Conservation (phyloP, 2,888 invertebrate genomes). For the Eledona agricola region DNA sequence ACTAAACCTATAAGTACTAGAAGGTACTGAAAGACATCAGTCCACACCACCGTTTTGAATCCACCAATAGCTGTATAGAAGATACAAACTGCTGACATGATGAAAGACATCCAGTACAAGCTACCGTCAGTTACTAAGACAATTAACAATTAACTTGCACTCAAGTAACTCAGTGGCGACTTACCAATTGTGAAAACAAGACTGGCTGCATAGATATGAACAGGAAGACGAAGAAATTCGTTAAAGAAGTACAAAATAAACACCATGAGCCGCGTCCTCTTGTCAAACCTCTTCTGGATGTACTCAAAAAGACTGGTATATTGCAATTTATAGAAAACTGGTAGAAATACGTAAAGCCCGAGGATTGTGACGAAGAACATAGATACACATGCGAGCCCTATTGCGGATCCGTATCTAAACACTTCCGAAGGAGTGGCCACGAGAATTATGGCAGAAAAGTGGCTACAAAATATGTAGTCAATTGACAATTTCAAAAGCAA, state of each 20-base stretch:
- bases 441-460: conserved; percentile 75
- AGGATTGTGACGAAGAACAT: conserved; percentile 50
- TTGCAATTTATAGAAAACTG: conserved; percentile 73
- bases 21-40: conserved; percentile 64
- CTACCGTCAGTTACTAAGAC: conserved; percentile 72
- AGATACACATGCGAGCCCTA: conserved; percentile 61
- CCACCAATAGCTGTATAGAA: conserved; percentile 78
- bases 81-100: conserved; percentile 75
- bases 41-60: conserved; percentile 72
- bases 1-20: conserved; percentile 66
- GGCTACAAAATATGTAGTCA: conserved; percentile 59
- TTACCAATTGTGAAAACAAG: conserved; percentile 72
- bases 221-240: conserved; percentile 66
- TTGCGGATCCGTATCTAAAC: conserved; percentile 74
- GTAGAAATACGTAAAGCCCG: conserved; percentile 65
- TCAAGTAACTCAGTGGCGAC: conserved; percentile 36
- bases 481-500: not conserved
- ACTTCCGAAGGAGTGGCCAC: conserved; percentile 77
- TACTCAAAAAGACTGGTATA: conserved; percentile 73
- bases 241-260: conserved; percentile 68
- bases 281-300: conserved; percentile 69
- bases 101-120: conserved; percentile 70
- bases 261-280: conserved; percentile 64
- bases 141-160: not conserved
- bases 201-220: conserved; percentile 73